phyloP scores from a whole-genome alignment of 2,888 invertebrate genomes.

The Agrilus biguttatus region DNA sequence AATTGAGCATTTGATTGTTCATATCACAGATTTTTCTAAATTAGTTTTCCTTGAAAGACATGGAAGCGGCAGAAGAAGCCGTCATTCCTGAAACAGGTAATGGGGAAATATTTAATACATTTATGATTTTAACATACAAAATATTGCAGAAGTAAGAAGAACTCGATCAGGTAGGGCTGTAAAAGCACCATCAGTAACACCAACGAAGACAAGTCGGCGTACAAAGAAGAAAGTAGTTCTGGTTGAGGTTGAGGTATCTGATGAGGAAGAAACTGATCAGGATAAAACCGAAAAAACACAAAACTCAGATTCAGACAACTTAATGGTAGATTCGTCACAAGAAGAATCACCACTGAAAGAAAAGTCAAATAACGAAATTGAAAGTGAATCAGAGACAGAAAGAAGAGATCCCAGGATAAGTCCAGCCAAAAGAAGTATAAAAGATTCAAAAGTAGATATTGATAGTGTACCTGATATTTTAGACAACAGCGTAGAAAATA shows the following conservation, averaged over 20 bases:
- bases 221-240: constrained; percentile 28
- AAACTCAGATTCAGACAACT: not conserved
- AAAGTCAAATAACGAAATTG: too few species aligned
- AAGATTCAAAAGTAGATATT: not conserved
- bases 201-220: constrained; percentile 20
- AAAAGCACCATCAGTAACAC: constrained; percentile 16
- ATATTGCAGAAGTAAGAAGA: constrained; percentile 23
- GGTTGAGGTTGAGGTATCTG: constrained; percentile 35
- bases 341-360: too few species aligned
- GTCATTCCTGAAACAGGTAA: constrained; percentile 9
- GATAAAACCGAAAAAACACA: constrained; percentile 9
- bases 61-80: constrained; percentile 9
- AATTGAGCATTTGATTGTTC: too few species aligned
- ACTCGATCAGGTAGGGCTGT: constrained; percentile 42
- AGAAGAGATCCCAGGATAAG: constrained; percentile 6
- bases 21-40: too few species aligned
- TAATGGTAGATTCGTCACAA: too few species aligned
- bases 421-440: constrained; percentile 5
- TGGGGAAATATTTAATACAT: not conserved
- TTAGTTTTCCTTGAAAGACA: constrained; percentile 1
- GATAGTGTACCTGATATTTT: not conserved
- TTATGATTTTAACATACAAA: not conserved
- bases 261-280: constrained; percentile 23
- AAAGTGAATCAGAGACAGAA: constrained; percentile 1
- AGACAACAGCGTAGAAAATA: too few species aligned